Conservation (phyloP, 2,888 invertebrate species). For the Cephalotes varians region DNA sequence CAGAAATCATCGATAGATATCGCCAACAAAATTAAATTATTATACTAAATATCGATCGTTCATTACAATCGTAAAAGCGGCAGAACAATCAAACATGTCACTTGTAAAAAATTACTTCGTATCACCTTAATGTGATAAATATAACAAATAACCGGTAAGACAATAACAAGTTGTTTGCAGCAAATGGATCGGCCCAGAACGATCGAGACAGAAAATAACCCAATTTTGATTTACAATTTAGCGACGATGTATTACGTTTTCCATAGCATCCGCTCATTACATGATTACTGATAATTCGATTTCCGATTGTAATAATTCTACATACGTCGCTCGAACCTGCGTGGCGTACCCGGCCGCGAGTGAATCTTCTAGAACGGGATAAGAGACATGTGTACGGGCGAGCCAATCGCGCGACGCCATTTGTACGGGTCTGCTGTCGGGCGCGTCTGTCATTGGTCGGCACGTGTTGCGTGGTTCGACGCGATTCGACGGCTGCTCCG, state of each 20-base stretch:
- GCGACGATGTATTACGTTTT: background rate
- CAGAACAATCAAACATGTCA: background rate
- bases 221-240: background rate
- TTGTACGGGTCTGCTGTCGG: conserved; percentile 76
- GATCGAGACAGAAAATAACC: background rate
- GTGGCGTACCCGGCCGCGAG: background rate
- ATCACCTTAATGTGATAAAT: background rate
- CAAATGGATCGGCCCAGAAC: background rate
- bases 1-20: background rate
- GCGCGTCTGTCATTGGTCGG: conserved; percentile 75
- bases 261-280: background rate
- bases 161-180: no score
- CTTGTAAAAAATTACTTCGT: background rate
- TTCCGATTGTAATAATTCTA: background rate
- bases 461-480: conserved; percentile 79
- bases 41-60: background rate
- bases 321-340: background rate
- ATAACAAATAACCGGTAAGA: background rate
- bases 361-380: conserved; percentile 74
- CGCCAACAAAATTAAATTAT: background rate
- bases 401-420: conserved; percentile 78
- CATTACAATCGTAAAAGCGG: background rate
- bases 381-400: conserved; percentile 32
- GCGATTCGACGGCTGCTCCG: conserved; percentile 75
- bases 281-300: conserved; percentile 8